A percentile compares a stretch with the other conserved stretches of the same genome.
phyloP scores from a whole-genome alignment of 2,113 vertebrate species.

The Bathybates hornii region DNA sequence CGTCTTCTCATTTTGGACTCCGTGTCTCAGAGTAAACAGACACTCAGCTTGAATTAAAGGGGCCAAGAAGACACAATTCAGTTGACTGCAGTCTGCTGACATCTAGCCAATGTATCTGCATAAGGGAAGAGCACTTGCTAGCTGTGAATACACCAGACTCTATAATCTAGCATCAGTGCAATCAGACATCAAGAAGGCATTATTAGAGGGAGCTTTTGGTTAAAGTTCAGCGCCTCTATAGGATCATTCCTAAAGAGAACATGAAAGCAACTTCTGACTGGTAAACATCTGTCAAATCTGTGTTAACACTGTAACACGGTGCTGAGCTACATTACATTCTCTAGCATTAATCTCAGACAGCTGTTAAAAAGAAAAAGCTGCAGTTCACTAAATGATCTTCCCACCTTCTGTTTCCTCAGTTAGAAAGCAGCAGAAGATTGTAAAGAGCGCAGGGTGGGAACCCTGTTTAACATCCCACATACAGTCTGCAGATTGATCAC shows the following conservation, averaged over 20 bases:
- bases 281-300: not conserved
- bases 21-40: not conserved
- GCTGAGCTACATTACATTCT: accelerated
- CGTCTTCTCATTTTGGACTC: not conserved
- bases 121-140: not conserved
- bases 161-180: not conserved
- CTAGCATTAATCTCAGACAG: not conserved
- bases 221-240: not conserved
- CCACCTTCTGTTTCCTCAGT: not conserved
- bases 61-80: not conserved
- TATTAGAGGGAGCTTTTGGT: not conserved
- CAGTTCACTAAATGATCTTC: not conserved
- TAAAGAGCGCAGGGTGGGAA: constrained; percentile 39
- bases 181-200: not conserved
- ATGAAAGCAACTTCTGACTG: not conserved
- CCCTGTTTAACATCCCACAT: constrained; percentile 56
- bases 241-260: not conserved
- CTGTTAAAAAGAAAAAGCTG: not conserved
- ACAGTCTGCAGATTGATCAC: constrained; percentile 10
- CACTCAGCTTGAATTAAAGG: not conserved
- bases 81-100: not conserved
- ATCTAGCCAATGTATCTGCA: not conserved
- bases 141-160: not conserved
- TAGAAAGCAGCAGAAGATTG: not conserved
- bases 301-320: not conserved